phyloP scores from a whole-genome alignment of 1,140 invertebrate species.

The Ruditapes philippinarum region DNA sequence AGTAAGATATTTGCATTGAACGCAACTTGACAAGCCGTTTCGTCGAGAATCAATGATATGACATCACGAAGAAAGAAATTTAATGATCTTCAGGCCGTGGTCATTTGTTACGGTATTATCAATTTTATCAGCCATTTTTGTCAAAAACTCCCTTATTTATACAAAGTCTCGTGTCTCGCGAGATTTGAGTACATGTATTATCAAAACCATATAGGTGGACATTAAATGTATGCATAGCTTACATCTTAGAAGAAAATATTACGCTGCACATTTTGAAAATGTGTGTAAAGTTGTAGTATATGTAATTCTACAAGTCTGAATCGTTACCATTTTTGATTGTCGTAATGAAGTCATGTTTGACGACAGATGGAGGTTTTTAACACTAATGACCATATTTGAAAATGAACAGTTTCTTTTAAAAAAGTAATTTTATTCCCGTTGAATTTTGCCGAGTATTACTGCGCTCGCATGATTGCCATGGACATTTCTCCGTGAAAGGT shows the following conservation, averaged over 20 bases:
- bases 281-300: too few species aligned
- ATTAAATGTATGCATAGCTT: too few species aligned
- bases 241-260: too few species aligned
- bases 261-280: too few species aligned
- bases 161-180: conserved; percentile 64
- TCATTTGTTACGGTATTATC: conserved; percentile 60
- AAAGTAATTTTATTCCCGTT: too few species aligned
- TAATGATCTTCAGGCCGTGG: conserved; percentile 37
- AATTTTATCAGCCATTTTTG: conserved; percentile 57
- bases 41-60: conserved; percentile 47
- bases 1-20: conserved; percentile 53
- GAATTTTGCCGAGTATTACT: neutral
- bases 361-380: too few species aligned
- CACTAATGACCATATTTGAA: too few species aligned
- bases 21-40: conserved; percentile 8
- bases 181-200: conserved; percentile 51
- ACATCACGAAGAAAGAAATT: conserved; percentile 29
- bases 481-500: neutral
- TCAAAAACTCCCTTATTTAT: conserved; percentile 67
- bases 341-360: too few species aligned
- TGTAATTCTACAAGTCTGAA: too few species aligned
- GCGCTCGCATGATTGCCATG: neutral
- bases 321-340: too few species aligned
- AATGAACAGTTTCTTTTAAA: too few species aligned
- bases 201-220: too few species aligned